phyloP scores from a whole-genome alignment of 2,797 vertebrate species.

The Pseudotriccus pelzelni region DNA sequence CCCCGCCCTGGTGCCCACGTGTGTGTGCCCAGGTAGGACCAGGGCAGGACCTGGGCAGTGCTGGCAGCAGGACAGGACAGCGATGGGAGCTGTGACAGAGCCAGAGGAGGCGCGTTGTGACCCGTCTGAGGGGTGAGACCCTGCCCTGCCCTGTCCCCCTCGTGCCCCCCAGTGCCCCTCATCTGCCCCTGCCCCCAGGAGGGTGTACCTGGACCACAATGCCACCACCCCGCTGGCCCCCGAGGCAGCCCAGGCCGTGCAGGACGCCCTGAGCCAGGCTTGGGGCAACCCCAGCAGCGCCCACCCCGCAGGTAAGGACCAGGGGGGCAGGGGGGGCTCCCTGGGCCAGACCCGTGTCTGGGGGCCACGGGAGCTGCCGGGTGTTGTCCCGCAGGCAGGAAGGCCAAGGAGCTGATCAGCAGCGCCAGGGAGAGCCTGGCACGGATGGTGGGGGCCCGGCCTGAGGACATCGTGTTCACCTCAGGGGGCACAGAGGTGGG shows the following conservation, averaged over 20 bases:
- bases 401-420: slow-evolving; percentile 84
- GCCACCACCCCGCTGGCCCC: slow-evolving; percentile 90
- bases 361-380: neutral
- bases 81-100: neutral
- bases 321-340: fast-evolving
- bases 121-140: neutral
- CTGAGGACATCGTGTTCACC: slow-evolving; percentile 89
- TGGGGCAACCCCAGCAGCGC: slow-evolving; percentile 96
- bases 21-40: too few species aligned
- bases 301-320: slow-evolving; percentile 83
- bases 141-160: fast-evolving
- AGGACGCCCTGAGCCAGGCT: slow-evolving; percentile 84
- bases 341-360: too few species aligned
- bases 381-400: slow-evolving; percentile 69
- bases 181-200: slow-evolving; percentile 42
- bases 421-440: slow-evolving; percentile 85
- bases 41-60: neutral
- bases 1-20: fast-evolving
- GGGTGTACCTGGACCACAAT: slow-evolving; percentile 92
- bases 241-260: slow-evolving; percentile 80
- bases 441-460: slow-evolving; percentile 84
- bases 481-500: slow-evolving; percentile 95
- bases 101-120: fast-evolving
- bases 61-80: neutral
- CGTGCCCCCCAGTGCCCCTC: neutral